These are phyloP conservation scores for Potorous gilbertii DNA, from an alignment of 2,797 vertebrate genomes.

Conservation along the genomic window DNA sequence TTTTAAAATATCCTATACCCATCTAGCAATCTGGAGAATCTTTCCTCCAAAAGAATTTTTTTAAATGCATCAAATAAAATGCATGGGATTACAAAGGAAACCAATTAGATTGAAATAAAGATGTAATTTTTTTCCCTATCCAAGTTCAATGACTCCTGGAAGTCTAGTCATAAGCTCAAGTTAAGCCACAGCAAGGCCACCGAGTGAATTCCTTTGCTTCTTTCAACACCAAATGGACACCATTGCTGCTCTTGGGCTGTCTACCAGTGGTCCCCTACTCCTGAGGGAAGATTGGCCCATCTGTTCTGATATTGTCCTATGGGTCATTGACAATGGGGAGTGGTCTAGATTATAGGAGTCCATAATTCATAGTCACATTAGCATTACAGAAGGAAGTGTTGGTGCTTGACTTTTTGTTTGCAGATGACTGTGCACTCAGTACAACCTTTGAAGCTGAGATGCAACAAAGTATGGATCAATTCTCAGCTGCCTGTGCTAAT, in stretches of 20 bases:
- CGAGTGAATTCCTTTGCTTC: neutral
- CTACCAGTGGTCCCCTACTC: neutral
- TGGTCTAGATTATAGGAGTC: neutral
- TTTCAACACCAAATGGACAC: neutral
- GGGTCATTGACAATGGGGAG: neutral
- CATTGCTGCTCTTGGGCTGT: neutral
- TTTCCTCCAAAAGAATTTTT: neutral
- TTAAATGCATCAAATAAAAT: neutral
- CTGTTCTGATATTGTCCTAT: neutral
- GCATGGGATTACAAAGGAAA: neutral
- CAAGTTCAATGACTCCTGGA: neutral
- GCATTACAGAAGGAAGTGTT: neutral
- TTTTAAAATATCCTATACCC: neutral
- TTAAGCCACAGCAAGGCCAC: neutral
- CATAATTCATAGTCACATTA: neutral
- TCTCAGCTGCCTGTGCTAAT: no score
- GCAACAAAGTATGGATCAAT: no score
- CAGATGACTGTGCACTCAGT: no score
- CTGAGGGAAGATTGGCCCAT: neutral
- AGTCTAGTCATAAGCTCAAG: neutral
- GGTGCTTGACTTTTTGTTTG: no score
- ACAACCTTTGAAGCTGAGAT: no score
- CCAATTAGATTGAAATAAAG: neutral
- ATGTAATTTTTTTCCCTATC: neutral
- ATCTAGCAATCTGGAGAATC: neutral